These are phyloP conservation scores for Habrosyne pyritoides DNA, from an alignment of 2,888 invertebrate genomes.

Conservation along the genomic window DNA sequence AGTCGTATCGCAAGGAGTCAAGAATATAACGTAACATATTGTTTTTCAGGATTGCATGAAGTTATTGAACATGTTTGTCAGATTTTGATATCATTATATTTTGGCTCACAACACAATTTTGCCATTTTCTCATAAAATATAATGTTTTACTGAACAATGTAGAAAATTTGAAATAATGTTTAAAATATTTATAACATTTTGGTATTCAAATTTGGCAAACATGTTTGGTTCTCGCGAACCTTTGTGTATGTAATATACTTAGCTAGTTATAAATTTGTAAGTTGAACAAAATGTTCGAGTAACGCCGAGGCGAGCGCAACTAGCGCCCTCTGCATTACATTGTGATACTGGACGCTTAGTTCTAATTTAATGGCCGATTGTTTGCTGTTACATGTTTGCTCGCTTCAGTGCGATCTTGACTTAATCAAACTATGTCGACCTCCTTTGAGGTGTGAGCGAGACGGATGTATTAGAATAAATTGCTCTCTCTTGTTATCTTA, in stretches of 20 bases:
- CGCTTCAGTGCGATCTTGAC: slow-evolving; percentile 20
- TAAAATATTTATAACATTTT: neutral
- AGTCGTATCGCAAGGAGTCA: neutral
- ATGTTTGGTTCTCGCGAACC: neutral
- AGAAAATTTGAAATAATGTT: neutral
- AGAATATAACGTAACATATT: slow-evolving; percentile 2
- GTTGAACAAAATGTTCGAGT: slow-evolving; percentile 68
- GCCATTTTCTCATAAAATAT: neutral
- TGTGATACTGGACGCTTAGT: slow-evolving; percentile 49
- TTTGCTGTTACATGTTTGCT: slow-evolving; percentile 25
- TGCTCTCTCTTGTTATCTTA: slow-evolving; percentile 12
- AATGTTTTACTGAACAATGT: neutral
- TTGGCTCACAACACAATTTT: neutral
- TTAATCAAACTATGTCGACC: slow-evolving; percentile 28
- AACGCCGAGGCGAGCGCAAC: slow-evolving; percentile 23
- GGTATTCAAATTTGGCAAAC: neutral
- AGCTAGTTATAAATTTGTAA: slow-evolving; percentile 66
- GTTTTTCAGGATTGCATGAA: neutral
- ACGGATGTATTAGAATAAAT: slow-evolving; percentile 24
- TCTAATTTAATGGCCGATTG: slow-evolving; percentile 25
- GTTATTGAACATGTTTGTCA: neutral
- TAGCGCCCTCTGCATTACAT: slow-evolving; percentile 34
- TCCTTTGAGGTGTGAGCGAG: slow-evolving; percentile 32
- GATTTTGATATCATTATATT: neutral
- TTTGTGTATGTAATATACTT: slow-evolving; percentile 33